Percentiles rank a stretch among this genome's conserved stretches.
Conservation (phyloP, 2,113 vertebrate species). For the Corydoras maculifer region DNA sequence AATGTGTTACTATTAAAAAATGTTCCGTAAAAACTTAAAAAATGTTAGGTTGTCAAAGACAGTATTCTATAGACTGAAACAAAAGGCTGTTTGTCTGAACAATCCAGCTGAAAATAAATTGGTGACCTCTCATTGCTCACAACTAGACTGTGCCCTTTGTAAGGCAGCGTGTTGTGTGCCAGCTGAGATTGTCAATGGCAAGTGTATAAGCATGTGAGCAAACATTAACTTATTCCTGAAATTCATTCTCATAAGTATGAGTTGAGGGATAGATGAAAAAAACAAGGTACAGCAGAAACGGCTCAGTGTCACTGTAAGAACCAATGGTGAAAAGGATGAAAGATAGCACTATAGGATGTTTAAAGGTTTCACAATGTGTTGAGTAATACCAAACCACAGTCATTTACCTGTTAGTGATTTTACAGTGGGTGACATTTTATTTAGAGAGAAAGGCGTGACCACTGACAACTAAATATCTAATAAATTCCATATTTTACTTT, state of each 20-base stretch:
- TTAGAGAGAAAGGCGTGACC: too few relatives aligned
- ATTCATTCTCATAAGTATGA: background rate
- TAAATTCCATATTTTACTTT: background rate
- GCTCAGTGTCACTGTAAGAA: background rate
- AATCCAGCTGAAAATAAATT: slow-evolving; percentile 47
- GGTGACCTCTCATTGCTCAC: slow-evolving; percentile 36
- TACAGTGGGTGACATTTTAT: too few relatives aligned
- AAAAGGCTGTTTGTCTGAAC: slow-evolving; percentile 39
- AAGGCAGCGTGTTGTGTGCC: slow-evolving; percentile 13
- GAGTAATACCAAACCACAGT: too few relatives aligned
- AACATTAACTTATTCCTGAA: background rate
- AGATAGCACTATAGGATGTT: too few relatives aligned
- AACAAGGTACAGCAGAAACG: background rate
- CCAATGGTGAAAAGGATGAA: too few relatives aligned
- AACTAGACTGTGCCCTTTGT: slow-evolving; percentile 17
- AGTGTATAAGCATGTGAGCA: slow-evolving; percentile 6
- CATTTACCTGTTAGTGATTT: too few relatives aligned
- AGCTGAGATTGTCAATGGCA: slow-evolving; percentile 15
- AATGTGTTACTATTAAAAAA: background rate
- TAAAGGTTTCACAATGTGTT: too few relatives aligned
- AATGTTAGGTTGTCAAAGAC: background rate
- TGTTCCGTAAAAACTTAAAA: background rate
- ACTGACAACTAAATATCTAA: too few relatives aligned
- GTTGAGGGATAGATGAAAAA: background rate
- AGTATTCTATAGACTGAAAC: slow-evolving; percentile 2